These are phyloP conservation scores for Notolabrus celidotus DNA, from an alignment of 2,797 vertebrate species.

Conservation along the genomic window DNA sequence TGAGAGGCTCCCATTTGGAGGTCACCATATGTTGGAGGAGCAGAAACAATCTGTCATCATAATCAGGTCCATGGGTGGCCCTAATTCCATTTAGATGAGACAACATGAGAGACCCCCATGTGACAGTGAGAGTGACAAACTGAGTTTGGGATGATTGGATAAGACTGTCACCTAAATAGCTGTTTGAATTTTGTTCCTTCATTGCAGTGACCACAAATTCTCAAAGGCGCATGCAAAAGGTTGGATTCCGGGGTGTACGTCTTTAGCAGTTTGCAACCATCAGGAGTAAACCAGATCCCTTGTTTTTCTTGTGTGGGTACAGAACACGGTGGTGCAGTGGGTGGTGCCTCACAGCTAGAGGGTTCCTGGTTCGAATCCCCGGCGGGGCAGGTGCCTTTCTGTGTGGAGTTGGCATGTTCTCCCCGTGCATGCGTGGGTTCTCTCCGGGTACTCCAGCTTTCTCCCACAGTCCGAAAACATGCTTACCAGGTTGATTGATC, in stretches of 20 bases:
- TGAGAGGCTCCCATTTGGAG: conserved; percentile 53
- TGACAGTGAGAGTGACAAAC: conserved; percentile 40
- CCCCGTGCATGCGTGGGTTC: too few relatives aligned
- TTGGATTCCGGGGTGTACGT: conserved; percentile 8
- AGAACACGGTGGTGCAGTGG: too few relatives aligned
- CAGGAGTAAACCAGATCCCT: too few relatives aligned
- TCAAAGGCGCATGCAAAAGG: conserved; percentile 8
- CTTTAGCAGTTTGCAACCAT: background rate
- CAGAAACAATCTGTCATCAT: conserved; percentile 72
- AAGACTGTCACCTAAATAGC: too few relatives aligned
- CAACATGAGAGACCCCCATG: conserved; percentile 47
- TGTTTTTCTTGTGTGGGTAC: background rate
- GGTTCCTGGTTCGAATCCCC: too few relatives aligned
- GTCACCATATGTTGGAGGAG: conserved; percentile 79
- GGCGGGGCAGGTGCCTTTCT: too few relatives aligned
- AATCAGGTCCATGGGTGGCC: conserved; percentile 67
- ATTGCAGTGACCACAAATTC: conserved; percentile 10
- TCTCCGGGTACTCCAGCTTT: too few relatives aligned
- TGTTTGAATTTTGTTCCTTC: conserved; percentile 27
- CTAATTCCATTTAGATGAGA: conserved; percentile 69
- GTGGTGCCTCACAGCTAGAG: too few relatives aligned
- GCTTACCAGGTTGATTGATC: too few relatives aligned
- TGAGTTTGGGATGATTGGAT: conserved; percentile 5
- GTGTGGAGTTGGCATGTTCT: too few relatives aligned
- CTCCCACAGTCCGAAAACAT: too few relatives aligned